Conservation (phyloP, 2,113 vertebrate genomes). For the Pica pica region DNA sequence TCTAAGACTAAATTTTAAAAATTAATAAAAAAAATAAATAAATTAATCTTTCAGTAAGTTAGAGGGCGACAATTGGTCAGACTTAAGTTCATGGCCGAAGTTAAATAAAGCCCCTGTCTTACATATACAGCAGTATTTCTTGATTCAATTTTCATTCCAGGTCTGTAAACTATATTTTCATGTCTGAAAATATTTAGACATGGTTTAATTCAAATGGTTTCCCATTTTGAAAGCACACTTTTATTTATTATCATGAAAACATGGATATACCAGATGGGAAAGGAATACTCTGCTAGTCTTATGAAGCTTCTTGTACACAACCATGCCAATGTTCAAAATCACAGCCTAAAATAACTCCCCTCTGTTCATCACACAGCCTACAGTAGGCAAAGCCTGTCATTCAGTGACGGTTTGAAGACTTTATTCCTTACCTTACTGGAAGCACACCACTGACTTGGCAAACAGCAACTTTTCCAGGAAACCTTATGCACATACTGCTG, state of each 20-base stretch:
- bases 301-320: slow-evolving; percentile 21
- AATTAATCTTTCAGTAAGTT: neutral
- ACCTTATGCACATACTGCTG: neutral
- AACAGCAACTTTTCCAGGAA: slow-evolving; percentile 8
- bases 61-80: neutral
- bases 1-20: neutral
- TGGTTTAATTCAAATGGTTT: neutral
- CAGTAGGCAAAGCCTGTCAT: slow-evolving; percentile 16
- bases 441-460: neutral
- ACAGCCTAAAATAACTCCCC: slow-evolving; percentile 30
- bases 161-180: neutral
- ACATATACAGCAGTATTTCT: neutral
- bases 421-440: slow-evolving; percentile 17
- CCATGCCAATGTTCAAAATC: slow-evolving; percentile 7
- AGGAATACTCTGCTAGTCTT: slow-evolving; percentile 16
- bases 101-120: neutral
- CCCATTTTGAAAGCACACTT: slow-evolving; percentile 24
- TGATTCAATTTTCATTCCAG: neutral
- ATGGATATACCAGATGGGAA: slow-evolving; percentile 32
- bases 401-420: neutral
- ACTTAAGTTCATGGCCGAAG: neutral
- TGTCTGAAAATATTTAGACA: slow-evolving; percentile 38
- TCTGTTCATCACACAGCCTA: neutral
- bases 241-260: neutral
- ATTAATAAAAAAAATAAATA: neutral